Evolutionary conservation across 1,140 invertebrate species (phyloP), one percentile per base, ranked within the genome.

Genomic region (Matsumurasca onukii): DNA sequence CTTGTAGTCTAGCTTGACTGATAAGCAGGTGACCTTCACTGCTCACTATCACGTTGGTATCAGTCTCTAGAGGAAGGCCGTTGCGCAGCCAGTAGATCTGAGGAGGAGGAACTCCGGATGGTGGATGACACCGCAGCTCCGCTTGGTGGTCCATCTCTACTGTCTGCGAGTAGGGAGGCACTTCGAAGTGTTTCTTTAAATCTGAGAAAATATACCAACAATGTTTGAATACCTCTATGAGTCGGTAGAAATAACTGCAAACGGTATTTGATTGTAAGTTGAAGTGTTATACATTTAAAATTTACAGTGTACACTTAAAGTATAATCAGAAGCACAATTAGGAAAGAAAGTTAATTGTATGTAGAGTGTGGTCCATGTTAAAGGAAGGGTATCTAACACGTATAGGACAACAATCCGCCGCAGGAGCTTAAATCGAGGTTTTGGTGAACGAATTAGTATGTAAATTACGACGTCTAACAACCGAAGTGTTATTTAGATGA

Each of bases 111-210:
- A 92, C 88, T 1, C 93, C 95, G 22, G 86, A 84, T 13, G 97
- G 97, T 25, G 95, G 91, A 3, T 94, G 83, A 80, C 97, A 98
- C 67, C 91, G 86, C 29, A 99, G 82, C 76, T 96, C 92, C 20
- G 91, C 90, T 66, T 94, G 89, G 9, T 88, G 86, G 57, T 93
- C 93, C 55, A 93, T 83, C 76, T 94, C 90, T 15, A 98, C 93
- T 57, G 87, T 88, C 24, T 91, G 86, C 0, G 92, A 88, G 67
- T 92, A 89, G 17, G 97, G 97, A 31, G 89, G 87, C 29, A 88
- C 85, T 51, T 88, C 85, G 79, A 94, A 95, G 76, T 90, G 88
- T 78, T 93, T 93, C 77, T 91, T 91, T 73, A 95, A 81, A 82
- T 91, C 92, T 94, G 82, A 52, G 80, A 82, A 31, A 71, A 17